Conservation (phyloP, 2,113 vertebrate genomes). For the Phylloscopus trochiloides region DNA sequence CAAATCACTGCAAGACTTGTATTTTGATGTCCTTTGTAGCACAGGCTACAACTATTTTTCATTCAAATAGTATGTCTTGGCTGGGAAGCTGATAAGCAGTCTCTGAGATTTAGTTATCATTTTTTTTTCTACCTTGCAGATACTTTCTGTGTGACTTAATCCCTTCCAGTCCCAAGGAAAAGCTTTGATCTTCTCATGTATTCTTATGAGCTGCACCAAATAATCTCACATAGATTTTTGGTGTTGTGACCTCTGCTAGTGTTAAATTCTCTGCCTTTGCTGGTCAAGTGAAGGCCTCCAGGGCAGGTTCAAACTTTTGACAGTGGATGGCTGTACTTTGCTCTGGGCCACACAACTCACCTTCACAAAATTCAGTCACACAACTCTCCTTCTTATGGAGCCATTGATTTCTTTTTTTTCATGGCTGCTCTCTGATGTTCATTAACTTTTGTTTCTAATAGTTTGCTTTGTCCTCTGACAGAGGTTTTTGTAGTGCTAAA, state of each 20-base stretch:
- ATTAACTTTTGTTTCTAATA: background rate
- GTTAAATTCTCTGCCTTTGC: background rate
- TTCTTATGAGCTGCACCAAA: conserved; percentile 3
- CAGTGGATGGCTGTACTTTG: background rate
- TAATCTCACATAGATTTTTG: background rate
- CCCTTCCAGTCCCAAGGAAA: background rate
- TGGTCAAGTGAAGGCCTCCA: background rate
- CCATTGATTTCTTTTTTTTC: background rate
- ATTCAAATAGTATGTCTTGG: background rate
- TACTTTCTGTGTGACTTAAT: background rate
- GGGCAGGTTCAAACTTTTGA: background rate
- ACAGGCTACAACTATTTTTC: background rate
- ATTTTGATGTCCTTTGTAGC: background rate
- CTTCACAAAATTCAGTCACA: background rate
- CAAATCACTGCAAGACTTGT: background rate
- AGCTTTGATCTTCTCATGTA: background rate
- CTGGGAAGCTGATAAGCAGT: background rate
- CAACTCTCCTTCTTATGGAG: background rate
- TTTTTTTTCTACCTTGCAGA: background rate
- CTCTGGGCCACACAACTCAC: background rate
- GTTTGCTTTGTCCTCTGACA: background rate
- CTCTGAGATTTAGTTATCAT: background rate
- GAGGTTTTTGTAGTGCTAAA: background rate
- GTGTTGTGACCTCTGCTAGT: background rate
- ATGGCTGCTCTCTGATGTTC: background rate